Conservation (phyloP, 64 coral and sea anemone species). For the Montipora sp. region DNA sequence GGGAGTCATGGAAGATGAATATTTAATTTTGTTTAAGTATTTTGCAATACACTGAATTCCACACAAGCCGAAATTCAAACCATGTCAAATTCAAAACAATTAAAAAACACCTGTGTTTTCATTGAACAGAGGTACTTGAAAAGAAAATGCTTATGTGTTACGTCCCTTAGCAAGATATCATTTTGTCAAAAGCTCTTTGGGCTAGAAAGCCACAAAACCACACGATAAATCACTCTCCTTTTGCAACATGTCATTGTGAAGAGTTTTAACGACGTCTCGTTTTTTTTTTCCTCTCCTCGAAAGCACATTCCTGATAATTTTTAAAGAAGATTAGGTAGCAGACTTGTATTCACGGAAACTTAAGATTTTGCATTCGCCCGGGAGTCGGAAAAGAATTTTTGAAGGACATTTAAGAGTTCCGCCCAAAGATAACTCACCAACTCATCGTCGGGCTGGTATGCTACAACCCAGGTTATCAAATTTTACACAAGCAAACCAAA, state of each 20-base stretch:
- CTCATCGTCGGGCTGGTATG: background rate
- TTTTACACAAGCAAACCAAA: background rate
- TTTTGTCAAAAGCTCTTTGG: constrained; percentile 29
- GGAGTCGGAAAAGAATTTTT: no score
- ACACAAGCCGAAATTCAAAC: constrained; percentile 27
- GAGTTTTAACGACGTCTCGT: background rate
- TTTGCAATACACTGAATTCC: background rate
- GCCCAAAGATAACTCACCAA: no score
- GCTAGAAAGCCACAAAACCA: constrained; percentile 46
- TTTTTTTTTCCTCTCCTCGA: background rate
- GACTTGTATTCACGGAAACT: no score
- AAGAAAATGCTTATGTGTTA: background rate
- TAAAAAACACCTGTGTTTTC: background rate
- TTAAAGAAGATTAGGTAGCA: no score
- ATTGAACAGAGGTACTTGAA: constrained; percentile 24
- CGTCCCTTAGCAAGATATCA: constrained; percentile 32
- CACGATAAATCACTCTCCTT: background rate
- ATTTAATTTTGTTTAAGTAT: constrained; percentile 22
- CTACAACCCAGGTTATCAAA: background rate
- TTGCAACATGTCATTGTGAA: background rate
- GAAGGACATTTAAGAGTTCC: no score
- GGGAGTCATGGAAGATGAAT: constrained; percentile 33
- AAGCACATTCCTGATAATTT: background rate
- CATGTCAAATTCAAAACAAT: constrained; percentile 23
- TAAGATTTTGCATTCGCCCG: no score